These are phyloP conservation scores for Spinus pinus DNA, from an alignment of 2,797 vertebrate genomes.

Conservation along the genomic window DNA sequence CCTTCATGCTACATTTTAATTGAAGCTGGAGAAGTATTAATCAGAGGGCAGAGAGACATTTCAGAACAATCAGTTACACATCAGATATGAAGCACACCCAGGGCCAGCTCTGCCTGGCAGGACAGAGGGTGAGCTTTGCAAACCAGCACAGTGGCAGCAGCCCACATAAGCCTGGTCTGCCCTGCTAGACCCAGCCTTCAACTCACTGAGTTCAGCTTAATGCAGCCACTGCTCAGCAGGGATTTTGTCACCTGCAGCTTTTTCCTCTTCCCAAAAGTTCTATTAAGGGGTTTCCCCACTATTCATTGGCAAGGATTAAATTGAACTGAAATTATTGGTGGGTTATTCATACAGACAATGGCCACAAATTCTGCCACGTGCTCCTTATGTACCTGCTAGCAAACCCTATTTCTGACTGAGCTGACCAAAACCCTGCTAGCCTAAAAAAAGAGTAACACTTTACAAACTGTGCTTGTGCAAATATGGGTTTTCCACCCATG, in stretches of 20 bases:
- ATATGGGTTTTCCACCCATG: not conserved
- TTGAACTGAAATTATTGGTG: not conserved
- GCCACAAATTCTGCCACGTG: not conserved
- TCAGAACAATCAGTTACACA: constrained; percentile 33
- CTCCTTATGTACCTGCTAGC: not conserved
- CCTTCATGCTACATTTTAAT: constrained; percentile 56
- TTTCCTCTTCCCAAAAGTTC: not conserved
- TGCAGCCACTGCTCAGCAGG: fast-evolving
- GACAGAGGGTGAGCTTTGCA: not conserved
- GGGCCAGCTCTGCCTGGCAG: not conserved
- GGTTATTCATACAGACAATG: not conserved
- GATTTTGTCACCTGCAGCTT: not conserved
- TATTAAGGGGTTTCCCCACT: not conserved
- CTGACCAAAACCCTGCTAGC: not conserved
- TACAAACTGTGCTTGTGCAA: not conserved
- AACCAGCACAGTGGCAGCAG: fast-evolving
- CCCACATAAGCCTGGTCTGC: not conserved
- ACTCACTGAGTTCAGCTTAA: not conserved
- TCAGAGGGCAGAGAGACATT: constrained; percentile 43
- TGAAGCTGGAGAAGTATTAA: constrained; percentile 46
- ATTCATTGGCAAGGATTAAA: not conserved
- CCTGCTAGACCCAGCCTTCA: not conserved
- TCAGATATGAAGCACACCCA: not conserved
- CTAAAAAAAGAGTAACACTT: not conserved
- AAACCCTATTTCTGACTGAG: not conserved